Base-by-base conservation (phyloP, 2,797 vertebrate species). In the Lophotriccus pileatus region DNA sequence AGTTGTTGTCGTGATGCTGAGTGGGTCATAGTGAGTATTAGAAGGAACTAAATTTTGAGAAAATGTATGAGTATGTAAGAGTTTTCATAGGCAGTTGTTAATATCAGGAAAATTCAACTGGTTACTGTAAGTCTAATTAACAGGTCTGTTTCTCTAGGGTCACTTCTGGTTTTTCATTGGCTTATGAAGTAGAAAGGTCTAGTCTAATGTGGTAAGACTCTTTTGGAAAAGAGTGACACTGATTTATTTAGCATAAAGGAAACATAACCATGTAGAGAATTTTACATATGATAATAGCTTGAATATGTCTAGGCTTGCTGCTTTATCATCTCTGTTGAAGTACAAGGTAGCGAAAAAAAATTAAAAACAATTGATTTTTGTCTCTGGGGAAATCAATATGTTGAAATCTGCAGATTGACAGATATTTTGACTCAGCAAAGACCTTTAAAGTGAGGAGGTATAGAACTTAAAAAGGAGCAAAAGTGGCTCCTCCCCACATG, bases 391-490 rank as follows among this genome's bases (percentile, higher is more conserved):
- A 94, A 97, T 86, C 14, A 84, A 47, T 79, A 21, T 59, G 25
- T 90, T 80, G 70, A 76, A 89, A 82, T 93, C 77, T 87, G 50
- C 47, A 69, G 78, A 64, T 32, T 93, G 87, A 77, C 66, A 77
- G 77, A 60, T 70, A 86, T 68, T 94, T 95, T 78, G 87, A 80
- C 46, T 93, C 80, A 84, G 49, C 22, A 93, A 66, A 62, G 70
- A 87, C 43, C 55, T 92, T 76, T 32, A 72, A 70, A 91, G 58
- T 0, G 3, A 78, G 55, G 58, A 89, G 67, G 66, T 74, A 28
- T 66, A 90, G 80, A 75, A 77, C 80, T 93, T 84, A 37, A 78
- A 91, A 93, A 93, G 78, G 55, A 95, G 74, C 6, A 83, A 88
- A 91, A 6, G 2, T 39, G 28, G 75, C 17, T 90, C n/a, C 34